Base-by-base conservation (phyloP, 2,113 vertebrate species). In the Callaeas wilsoni region DNA sequence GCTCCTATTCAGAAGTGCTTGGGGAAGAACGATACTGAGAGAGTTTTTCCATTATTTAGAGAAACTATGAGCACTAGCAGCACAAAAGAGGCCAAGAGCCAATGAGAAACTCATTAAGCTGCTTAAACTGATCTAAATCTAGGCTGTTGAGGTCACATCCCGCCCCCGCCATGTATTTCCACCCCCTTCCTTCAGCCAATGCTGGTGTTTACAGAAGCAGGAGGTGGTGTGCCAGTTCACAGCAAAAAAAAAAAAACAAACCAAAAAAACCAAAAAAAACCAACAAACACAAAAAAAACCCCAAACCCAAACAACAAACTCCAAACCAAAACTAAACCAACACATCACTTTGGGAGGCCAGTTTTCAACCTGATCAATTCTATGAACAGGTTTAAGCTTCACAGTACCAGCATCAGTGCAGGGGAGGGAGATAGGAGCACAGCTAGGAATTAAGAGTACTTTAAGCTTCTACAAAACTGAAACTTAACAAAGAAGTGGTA, bases 121-220 rank as follows among this genome's bases (percentile, higher is more conserved):
- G 96, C 94, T 97, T 96, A 97, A 97, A 95, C 84, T 55, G 96
- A 96, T 97, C 96, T 97, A 95, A 97, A 97, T 97, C 95, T 95
- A 90, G 86, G 69, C 94, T 94, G 94, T 35, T 96, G 95, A 97
- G 91, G 95, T 97, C 96, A 97, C 80, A 97, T 97, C 94, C 91
- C 84, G 20, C 95, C 94, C 93, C 93, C 52, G 9, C 76, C 64
- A 87, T 80, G 16, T 77, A 96, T 87, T 93, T 93, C 96, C 96
- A 94, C 89, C 60, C 89, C 76, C 80, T 90, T 93, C 73, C 73
- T 92, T 89, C 25, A 13, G 83, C 89, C 92, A 87, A 1, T 14
- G 47, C 29, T 75, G 10, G 56, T 90, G 80, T 94, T 95, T 95
- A 78, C 93, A 94, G 76, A 80, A 90, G 60, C 80, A 94, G 86